Evolutionary conservation across 2,888 invertebrate genomes (phyloP), one percentile per base, ranked within the genome.

Genomic region (Rhogogaster chlorosoma): DNA sequence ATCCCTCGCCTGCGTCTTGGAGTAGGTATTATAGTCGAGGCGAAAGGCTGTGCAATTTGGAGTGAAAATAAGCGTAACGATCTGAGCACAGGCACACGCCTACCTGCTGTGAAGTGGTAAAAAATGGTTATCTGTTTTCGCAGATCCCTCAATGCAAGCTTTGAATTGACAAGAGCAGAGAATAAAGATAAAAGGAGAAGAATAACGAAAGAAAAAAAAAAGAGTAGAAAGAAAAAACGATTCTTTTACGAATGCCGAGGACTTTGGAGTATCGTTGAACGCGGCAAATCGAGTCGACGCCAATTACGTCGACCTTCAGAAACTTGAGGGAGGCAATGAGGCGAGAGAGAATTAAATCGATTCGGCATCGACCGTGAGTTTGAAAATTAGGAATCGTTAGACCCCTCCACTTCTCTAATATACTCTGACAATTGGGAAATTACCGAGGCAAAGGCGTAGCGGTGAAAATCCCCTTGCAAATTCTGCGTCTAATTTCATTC

Each of bases 341-440:
- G 42, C 45, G 75, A 45, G 15, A 26, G 75, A 22, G 32, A 75
- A 75, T 75, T 45, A 75, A 75, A 75, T 75, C 75, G 75, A 75
- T 75, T 45, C 26, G 26, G 22, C 6, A 42, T 45, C 45, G 45
- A 45, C 4, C 22, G 38, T 75, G 42, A 42, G 32, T 38, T 26
- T 45, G 75, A 26, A 75, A 45, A 45, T 38, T 45, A 45, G 75
- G 26, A 45, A 45, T 45, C 75, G 45, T 75, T 75, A n/a, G 26
- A 22, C 29, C 9, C 15, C 36, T 67, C 67, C 26, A 12, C 67
- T 32, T 29, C 70, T 70, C 70, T 15, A 70, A 26, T 61, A 18
- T 53, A 32, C 36, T 18, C 32, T 32, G 18, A 70, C 70, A 36
- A 70, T 70, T 36, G 36, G 18, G 18, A 70, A 32, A 70, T 70